phyloP scores from a whole-genome alignment of 2,888 invertebrate species.

The Netelia virgata region DNA sequence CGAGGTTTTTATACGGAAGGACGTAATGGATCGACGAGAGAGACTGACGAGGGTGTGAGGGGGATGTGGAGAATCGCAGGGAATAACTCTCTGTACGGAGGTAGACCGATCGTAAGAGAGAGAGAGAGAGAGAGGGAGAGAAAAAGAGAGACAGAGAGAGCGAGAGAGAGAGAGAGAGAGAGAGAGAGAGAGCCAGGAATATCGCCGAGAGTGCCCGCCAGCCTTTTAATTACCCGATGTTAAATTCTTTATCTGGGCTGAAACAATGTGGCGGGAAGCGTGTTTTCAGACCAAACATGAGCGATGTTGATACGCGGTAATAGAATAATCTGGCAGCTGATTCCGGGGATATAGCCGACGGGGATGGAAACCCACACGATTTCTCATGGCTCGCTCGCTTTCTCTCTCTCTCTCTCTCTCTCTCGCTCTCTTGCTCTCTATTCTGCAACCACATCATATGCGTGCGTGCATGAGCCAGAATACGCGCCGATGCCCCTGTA shows the following conservation, averaged over 20 bases:
- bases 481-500: slow-evolving; percentile 27
- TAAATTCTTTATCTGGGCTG: slow-evolving; percentile 89
- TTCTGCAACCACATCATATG: slow-evolving; percentile 26
- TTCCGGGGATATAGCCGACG: slow-evolving; percentile 84
- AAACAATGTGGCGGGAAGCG: slow-evolving; percentile 86
- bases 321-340: slow-evolving; percentile 89
- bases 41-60: not conserved
- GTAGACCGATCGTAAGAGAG: not conserved
- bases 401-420: slow-evolving; percentile 44
- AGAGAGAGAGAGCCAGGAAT: not conserved
- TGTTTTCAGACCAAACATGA: slow-evolving; percentile 90
- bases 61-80: not conserved
- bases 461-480: slow-evolving; percentile 11
- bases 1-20: not conserved
- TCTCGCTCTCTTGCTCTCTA: slow-evolving; percentile 22
- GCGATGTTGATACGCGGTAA: slow-evolving; percentile 89
- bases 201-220: slow-evolving; percentile 69
- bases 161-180: not conserved
- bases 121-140: not conserved
- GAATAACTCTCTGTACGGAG: not conserved
- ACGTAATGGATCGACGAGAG: not conserved
- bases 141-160: not conserved
- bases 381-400: slow-evolving; percentile 69
- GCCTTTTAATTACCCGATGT: slow-evolving; percentile 88
- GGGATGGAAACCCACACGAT: slow-evolving; percentile 83